Evolutionary conservation across 1,140 invertebrate species (phyloP), one percentile per base, ranked within the genome.

Genomic region (Battus philenor): DNA sequence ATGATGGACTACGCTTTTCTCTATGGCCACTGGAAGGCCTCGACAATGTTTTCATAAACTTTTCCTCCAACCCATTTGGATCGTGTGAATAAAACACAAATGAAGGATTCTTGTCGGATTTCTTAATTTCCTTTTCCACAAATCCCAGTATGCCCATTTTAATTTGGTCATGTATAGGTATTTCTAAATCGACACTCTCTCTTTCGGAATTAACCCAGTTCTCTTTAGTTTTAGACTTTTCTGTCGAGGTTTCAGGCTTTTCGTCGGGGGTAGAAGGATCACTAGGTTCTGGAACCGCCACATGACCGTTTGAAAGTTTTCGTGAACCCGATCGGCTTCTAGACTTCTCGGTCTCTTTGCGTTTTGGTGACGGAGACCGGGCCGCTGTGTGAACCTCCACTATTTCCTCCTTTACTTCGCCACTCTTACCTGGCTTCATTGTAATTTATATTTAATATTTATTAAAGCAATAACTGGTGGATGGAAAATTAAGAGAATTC

Each of bases 121-220:
- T 88, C 47, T 87, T 88, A 45, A 89, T 88, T 75, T 90, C 89
- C 18, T 88, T 87, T 59, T 89, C 89, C 32, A 89, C 88, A 54
- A 89, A 86, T 18, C 86, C 87, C 26, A 90, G 52, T 24, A 89
- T 90, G 57, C 87, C 88, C 58, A 87, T 86, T 56, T 89, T 89
- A 29, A 89, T 88, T 75, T 89, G 88, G 44, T 86, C 78, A 38
- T 87, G 83, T 18, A 87, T 86, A 6, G 80, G 80, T 5, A 87
- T 52, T 52, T 90, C 89, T n/a, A 81, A 80, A 50, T 89, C 88
- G 13, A 87, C 62, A 4, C 88, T 89, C 24, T 88, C 84, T 33
- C 86, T 71, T 54, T 87, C 86, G 1, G 83, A 86, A 41, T 82
- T 81, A 8, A 78, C 71, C 86, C 86, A 87, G 32, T 68, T 81